A percentile compares a stretch with the other conserved stretches of the same genome.
These are phyloP conservation scores for Strigamia crassipes DNA, from an alignment of 2,888 invertebrate species.

Conservation along the genomic window DNA sequence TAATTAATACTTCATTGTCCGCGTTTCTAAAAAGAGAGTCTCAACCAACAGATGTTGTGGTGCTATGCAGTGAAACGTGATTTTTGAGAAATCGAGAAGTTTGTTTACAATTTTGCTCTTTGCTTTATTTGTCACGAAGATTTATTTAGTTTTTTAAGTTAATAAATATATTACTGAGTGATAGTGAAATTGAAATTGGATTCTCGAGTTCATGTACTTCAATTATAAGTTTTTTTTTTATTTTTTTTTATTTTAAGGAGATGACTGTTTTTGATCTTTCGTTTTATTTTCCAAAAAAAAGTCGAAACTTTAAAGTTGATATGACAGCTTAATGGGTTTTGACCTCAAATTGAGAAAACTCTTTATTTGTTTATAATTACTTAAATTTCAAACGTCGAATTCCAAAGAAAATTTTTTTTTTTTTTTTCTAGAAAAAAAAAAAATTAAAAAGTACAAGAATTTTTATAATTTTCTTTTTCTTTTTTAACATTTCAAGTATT, in stretches of 20 bases:
- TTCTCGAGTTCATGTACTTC: background rate
- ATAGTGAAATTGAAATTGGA: conserved; percentile 7
- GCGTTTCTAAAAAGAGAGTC: background rate
- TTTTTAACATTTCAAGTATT: background rate
- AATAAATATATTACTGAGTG: background rate
- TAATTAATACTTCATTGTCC: conserved; percentile 24
- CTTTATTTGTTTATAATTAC: background rate
- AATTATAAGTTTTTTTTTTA: background rate
- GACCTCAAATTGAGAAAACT: background rate
- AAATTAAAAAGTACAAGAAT: background rate
- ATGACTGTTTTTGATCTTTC: background rate
- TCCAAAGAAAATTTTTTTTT: background rate
- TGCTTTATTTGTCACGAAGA: background rate
- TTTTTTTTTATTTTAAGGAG: background rate
- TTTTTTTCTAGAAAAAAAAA: background rate
- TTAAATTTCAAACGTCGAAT: background rate
- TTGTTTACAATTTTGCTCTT: background rate
- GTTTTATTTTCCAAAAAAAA: background rate
- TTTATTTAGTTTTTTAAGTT: background rate
- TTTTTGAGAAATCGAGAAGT: background rate
- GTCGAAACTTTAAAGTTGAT: background rate
- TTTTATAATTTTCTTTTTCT: background rate
- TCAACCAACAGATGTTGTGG: background rate
- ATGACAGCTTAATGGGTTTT: background rate
- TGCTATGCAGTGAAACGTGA: conserved; percentile 6